Conservation (phyloP, 2,797 vertebrate species). For the Pitangus sulphuratus region DNA sequence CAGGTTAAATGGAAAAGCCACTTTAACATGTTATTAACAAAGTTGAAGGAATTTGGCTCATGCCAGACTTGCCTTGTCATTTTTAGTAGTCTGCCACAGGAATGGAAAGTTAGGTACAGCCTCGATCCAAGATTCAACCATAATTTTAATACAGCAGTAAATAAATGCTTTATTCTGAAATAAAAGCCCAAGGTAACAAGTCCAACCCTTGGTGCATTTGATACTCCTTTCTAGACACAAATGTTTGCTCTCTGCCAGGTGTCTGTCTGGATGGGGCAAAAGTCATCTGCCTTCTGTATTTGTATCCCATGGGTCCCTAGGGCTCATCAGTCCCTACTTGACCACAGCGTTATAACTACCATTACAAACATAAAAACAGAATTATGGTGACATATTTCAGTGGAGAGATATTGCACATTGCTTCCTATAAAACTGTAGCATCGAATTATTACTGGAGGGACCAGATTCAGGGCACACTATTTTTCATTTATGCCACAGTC, state of each 20-base stretch:
- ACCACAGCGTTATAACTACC: background rate
- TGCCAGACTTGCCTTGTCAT: background rate
- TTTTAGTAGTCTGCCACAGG: background rate
- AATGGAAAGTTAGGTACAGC: background rate
- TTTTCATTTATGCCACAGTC: background rate
- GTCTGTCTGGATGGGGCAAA: background rate
- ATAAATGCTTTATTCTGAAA: background rate
- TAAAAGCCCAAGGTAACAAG: background rate
- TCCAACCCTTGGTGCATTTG: background rate
- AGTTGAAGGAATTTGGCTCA: background rate
- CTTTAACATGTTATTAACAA: background rate
- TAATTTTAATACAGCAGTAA: background rate
- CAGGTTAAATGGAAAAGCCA: background rate
- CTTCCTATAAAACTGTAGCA: background rate
- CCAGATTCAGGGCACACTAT: background rate
- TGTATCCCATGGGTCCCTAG: background rate
- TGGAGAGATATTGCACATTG: background rate
- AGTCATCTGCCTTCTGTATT: background rate
- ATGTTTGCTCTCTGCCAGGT: background rate
- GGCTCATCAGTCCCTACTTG: background rate
- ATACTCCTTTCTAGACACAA: background rate
- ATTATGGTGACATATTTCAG: background rate
- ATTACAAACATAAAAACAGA: background rate
- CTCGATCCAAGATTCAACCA: background rate
- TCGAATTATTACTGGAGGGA: background rate